These are phyloP conservation scores for Jordanella pulchra DNA, from an alignment of 2,797 vertebrate species.

Conservation along the genomic window DNA sequence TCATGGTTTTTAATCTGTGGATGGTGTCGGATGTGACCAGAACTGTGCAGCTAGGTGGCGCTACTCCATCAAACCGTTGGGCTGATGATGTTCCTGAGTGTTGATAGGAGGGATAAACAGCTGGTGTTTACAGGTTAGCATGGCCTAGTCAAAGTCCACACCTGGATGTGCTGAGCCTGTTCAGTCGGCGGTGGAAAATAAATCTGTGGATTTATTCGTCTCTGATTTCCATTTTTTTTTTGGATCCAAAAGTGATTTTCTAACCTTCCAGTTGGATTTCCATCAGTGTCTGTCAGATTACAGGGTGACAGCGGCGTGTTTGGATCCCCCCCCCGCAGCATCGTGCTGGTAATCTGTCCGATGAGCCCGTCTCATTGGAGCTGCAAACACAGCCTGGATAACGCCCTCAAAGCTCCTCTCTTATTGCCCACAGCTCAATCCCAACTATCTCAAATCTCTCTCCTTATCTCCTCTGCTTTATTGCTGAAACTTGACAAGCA, in stretches of 20 bases:
- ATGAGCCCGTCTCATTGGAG: slow-evolving; percentile 57
- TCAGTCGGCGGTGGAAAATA: too few relatives aligned
- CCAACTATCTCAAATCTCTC: slow-evolving; percentile 54
- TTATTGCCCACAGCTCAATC: slow-evolving; percentile 59
- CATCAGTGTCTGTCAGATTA: slow-evolving; percentile 7
- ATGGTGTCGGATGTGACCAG: too few relatives aligned
- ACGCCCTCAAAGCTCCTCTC: slow-evolving; percentile 57
- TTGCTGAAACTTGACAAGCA: slow-evolving; percentile 53
- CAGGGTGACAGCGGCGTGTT: slow-evolving; percentile 29
- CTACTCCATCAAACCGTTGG: too few relatives aligned
- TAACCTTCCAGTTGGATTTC: slow-evolving; percentile 11
- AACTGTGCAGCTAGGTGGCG: too few relatives aligned
- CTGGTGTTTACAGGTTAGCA: too few relatives aligned
- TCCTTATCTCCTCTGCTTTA: slow-evolving; percentile 63
- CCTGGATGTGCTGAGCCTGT: too few relatives aligned
- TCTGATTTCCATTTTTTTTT: neutral
- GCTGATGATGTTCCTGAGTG: too few relatives aligned
- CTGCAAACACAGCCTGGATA: slow-evolving; percentile 53
- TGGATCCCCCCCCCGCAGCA: slow-evolving; percentile 47
- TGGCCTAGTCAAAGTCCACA: too few relatives aligned
- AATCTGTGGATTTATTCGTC: neutral
- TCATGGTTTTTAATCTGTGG: too few relatives aligned
- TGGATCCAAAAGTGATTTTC: neutral
- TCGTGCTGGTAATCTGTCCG: slow-evolving; percentile 65
- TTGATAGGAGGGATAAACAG: too few relatives aligned